Conservation (phyloP, 2,888 invertebrate genomes). For the Drepanosiphum platanoidis region DNA sequence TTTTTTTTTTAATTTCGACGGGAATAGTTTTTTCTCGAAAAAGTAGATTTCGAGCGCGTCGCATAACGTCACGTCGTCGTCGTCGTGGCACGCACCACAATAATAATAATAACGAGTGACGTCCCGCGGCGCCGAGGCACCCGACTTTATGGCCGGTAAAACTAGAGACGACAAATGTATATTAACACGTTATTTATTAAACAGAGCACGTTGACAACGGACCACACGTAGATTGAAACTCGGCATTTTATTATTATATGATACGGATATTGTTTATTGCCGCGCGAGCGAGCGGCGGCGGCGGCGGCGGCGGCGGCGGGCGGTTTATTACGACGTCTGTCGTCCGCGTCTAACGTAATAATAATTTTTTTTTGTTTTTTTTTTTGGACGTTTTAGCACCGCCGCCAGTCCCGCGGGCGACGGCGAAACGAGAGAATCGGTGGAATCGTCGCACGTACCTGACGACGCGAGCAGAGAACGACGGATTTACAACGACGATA, state of each 20-base stretch:
- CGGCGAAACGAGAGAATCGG: too few species aligned
- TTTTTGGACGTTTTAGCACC: slow-evolving; percentile 14
- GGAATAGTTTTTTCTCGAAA: too few species aligned
- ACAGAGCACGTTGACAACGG: slow-evolving; percentile 34
- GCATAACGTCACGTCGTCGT: slow-evolving; percentile 26
- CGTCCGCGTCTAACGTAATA: too few species aligned
- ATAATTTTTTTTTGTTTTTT: too few species aligned
- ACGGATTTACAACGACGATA: too few species aligned
- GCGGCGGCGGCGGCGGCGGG: slow-evolving; percentile 8
- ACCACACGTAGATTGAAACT: slow-evolving; percentile 33
- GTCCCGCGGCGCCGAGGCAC: slow-evolving; percentile 45
- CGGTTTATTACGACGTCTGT: slow-evolving; percentile 5
- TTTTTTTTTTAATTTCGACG: too few species aligned
- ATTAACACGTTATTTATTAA: slow-evolving; percentile 58
- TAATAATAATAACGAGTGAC: too few species aligned
- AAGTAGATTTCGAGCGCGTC: background rate
- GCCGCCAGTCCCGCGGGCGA: too few species aligned
- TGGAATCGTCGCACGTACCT: too few species aligned
- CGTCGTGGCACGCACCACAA: too few species aligned
- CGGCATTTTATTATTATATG: background rate
- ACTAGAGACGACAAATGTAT: slow-evolving; percentile 38
- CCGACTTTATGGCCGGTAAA: slow-evolving; percentile 27
- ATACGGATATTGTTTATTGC: slow-evolving; percentile 32
- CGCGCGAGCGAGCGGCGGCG: background rate
- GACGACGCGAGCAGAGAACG: too few species aligned